Base-by-base conservation (phyloP, 2,888 invertebrate genomes). In the Drosophila mulleri region DNA sequence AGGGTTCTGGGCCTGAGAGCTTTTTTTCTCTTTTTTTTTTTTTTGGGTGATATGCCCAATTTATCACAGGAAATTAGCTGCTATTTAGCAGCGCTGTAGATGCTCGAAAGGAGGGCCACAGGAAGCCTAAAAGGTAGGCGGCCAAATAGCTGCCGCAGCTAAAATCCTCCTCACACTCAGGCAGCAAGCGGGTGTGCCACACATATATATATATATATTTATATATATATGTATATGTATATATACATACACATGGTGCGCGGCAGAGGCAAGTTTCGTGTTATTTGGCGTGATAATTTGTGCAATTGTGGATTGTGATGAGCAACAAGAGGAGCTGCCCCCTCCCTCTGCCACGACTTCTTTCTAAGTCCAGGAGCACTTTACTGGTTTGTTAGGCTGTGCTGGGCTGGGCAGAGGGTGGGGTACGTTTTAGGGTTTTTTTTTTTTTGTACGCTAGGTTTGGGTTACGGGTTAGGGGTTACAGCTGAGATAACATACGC, bases 41-140 rank as follows among this genome's bases (percentile, higher is more conserved):
- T 41, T 54, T 53, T 48, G 58, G 67, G 75, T 78, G 88, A 91
- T 88, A 86, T 90, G 88, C 80, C 89, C 91, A 91, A 91, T 91
- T 91, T 91, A 90, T 91, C 77, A 85, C 82, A 78, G 82, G 83
- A 91, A 91, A 91, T 91, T 91, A 91, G 91, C 84, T 90, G 89
- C 86, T 90, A 91, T 90, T 90, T 85, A 89, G 82, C 84, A 90
- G 68, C 75, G 89, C 78, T 87, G 84, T 85, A 70, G 78, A 9
- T 37, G 76, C 82, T 74, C 71, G 18, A 39, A 42, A 53, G 14
- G 37, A 52, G 52, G 59, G 61, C 35, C 8, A 32, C 35, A 62
- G 62, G 45, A 26, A 35, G 65, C 37, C 53, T 20, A 54, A 53
- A 39, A 54, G 63, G 62, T 37, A 69, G 70, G 48, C 23, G 58